Evolutionary conservation across 2,113 vertebrate genomes (phyloP), one percentile per base, ranked within the genome.

Genomic region (Eptesicus fuscus): DNA sequence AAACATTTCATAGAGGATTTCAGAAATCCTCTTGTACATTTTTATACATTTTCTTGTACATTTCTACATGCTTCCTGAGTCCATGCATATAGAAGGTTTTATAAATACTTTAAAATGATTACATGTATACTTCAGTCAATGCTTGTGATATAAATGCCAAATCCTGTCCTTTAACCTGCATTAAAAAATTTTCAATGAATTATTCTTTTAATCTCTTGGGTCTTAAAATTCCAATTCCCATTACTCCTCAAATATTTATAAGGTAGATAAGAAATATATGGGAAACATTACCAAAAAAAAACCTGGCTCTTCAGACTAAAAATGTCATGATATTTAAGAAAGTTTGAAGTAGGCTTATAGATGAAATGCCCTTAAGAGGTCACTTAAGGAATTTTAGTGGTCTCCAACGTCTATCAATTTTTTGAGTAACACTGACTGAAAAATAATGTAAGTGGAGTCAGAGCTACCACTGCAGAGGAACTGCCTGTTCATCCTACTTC

Each of bases 61-160:
- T 61, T 40, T 74, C 23, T 35, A 47, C 9, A 18, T n/a, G 2
- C 5, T 90, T 82, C 78, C 69, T 20, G 73, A 42, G 22, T 70
- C 35, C 7, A 13, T 25, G 42, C 32, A 78, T 42, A 91, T 18
- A n/a, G 13, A 90, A 44, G 10, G 10, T 37, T 49, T 53, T 51
- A 73, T 23, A 79, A 85, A 82, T 82, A 91, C 22, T 80, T 76
- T 92, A 83, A 88, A 88, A 69, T 74, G 40, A 95, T 47, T 22
- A 77, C 65, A 86, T 59, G 28, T 7, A 91, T 4, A 88, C 5
- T 76, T 30, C 22, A 18, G 71, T 25, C 17, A 88, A 76, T 9
- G 10, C 88, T 65, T 76, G 25, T 59, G 49, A 73, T 85, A 7
- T 77, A 83, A 90, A 65, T 56, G 83, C 37, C 35, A 96, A 95